Conservation (phyloP, 1,140 invertebrate species). For the Oncopeltus fasciatus region DNA sequence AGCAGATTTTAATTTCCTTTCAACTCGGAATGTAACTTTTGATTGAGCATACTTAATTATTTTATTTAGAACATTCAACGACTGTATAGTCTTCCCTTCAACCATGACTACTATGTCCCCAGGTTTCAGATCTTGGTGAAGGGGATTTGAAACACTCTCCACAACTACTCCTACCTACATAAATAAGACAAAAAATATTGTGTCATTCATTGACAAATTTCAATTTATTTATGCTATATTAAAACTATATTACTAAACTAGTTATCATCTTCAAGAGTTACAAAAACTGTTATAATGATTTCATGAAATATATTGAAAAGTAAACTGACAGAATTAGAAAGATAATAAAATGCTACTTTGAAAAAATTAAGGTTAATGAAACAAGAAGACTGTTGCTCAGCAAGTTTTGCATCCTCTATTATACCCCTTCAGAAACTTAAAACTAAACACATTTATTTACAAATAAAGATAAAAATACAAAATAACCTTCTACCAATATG, state of each 20-base stretch:
- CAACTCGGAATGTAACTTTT: slow-evolving; percentile 41
- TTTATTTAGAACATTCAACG: slow-evolving; percentile 57
- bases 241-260: no score
- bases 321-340: no score
- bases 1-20: slow-evolving; percentile 33
- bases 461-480: no score
- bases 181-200: neutral
- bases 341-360: no score
- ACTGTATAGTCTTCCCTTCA: slow-evolving; percentile 59
- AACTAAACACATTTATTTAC: no score
- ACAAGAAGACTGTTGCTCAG: no score
- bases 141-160: slow-evolving; percentile 55
- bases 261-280: neutral
- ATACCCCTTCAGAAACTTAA: no score
- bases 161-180: slow-evolving; percentile 43
- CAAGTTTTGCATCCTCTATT: no score
- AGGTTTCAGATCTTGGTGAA: slow-evolving; percentile 43
- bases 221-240: no score
- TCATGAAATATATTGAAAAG: neutral
- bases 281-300: neutral
- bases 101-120: slow-evolving; percentile 66
- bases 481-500: no score
- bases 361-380: no score
- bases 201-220: neutral
- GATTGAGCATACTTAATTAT: slow-evolving; percentile 39